phyloP scores from a whole-genome alignment of 2,797 vertebrate genomes.

The Sciaenops ocellatus region DNA sequence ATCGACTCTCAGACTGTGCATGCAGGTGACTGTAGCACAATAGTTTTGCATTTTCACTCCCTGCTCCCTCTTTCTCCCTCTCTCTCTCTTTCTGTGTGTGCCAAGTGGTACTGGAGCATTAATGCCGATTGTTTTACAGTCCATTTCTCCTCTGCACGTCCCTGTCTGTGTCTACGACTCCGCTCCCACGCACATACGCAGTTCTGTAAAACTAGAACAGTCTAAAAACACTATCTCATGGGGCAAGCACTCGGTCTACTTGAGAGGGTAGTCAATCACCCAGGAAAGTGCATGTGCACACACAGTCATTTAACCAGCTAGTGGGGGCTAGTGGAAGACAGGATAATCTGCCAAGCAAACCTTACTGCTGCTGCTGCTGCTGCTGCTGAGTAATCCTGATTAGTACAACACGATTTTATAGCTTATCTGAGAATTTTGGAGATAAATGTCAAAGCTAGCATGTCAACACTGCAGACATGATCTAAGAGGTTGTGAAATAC shows the following conservation, averaged over 20 bases:
- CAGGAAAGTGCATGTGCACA: slow-evolving; percentile 24
- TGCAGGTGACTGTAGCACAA: slow-evolving; percentile 23
- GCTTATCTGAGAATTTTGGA: slow-evolving; percentile 57
- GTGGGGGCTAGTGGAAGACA: slow-evolving; percentile 46
- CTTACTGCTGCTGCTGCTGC: slow-evolving; percentile 16
- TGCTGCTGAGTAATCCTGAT: slow-evolving; percentile 73
- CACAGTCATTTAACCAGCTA: slow-evolving; percentile 56
- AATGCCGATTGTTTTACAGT: slow-evolving; percentile 68
- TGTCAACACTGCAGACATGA: slow-evolving; percentile 32
- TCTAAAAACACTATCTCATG: slow-evolving; percentile 74
- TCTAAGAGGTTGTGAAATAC: slow-evolving; percentile 27
- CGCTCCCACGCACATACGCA: slow-evolving; percentile 59
- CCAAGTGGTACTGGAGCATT: slow-evolving; percentile 56
- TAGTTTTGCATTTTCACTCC: slow-evolving; percentile 24
- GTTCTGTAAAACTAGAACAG: slow-evolving; percentile 71
- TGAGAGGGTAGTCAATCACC: slow-evolving; percentile 66
- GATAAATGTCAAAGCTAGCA: slow-evolving; percentile 46
- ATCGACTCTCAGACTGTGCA: slow-evolving; percentile 32
- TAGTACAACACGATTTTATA: slow-evolving; percentile 63
- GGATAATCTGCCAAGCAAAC: slow-evolving; percentile 72
- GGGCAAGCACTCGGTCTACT: slow-evolving; percentile 68
- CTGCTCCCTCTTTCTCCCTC: not conserved
- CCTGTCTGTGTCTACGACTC: slow-evolving; percentile 50
- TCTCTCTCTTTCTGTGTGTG: slow-evolving; percentile 24
- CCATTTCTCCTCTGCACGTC: slow-evolving; percentile 63